phyloP scores from a whole-genome alignment of 2,797 vertebrate genomes.

The Lacerta bilineata region DNA sequence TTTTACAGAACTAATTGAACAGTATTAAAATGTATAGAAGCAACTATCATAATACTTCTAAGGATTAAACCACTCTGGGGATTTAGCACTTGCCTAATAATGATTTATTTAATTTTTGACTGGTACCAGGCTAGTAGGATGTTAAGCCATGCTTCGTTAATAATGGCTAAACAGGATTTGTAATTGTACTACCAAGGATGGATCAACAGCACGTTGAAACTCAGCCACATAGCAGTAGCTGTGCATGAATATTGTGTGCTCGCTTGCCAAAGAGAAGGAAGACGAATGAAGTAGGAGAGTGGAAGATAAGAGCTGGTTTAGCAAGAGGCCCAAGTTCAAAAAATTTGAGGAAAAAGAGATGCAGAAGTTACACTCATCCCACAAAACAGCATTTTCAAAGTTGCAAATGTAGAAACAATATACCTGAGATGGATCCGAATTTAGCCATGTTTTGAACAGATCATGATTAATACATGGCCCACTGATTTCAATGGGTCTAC shows the following conservation, averaged over 20 bases:
- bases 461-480: too few species aligned
- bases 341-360: background rate
- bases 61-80: background rate
- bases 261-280: background rate
- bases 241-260: background rate
- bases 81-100: background rate
- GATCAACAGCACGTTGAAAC: too few species aligned
- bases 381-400: slow-evolving; percentile 6
- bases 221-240: too few species aligned
- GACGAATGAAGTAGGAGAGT: background rate
- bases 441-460: too few species aligned
- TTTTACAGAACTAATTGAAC: background rate
- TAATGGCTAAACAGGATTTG: background rate
- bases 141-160: background rate
- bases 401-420: background rate
- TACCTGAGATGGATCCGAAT: too few species aligned
- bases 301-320: background rate
- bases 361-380: background rate
- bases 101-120: background rate
- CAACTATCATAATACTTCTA: background rate
- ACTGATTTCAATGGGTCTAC: too few species aligned
- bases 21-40: background rate
- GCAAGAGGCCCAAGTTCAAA: background rate
- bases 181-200: background rate
- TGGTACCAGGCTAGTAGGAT: background rate